Evolutionary conservation across 2,888 invertebrate genomes (phyloP).

Genomic region (Electrophaes corylata): DNA sequence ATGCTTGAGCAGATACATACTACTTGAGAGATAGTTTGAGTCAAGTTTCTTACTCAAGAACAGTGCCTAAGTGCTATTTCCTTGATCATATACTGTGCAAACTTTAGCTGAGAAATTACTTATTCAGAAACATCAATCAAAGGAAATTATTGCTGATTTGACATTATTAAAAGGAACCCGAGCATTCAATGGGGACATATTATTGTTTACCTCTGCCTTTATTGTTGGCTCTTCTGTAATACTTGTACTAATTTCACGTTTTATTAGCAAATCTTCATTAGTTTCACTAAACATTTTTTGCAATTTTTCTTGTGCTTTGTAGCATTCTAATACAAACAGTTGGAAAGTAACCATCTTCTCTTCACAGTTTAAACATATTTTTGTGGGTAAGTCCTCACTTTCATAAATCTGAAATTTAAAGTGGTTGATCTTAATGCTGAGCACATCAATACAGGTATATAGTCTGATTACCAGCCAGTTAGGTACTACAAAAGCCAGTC

Average conservation of each 20-base stretch:
- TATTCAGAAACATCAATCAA: too few species aligned
- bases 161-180: too few species aligned
- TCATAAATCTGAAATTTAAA: constrained; percentile 61
- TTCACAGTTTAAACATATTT: constrained; percentile 74
- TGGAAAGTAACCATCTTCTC: constrained; percentile 77
- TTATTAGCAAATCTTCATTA: constrained; percentile 46
- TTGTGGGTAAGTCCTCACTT: constrained; percentile 69
- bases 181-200: background rate
- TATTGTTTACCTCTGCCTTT: constrained; percentile 64
- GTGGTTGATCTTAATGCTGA: background rate
- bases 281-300: constrained; percentile 55
- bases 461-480: too few species aligned
- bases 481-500: too few species aligned
- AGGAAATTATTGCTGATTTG: too few species aligned
- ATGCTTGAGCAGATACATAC: too few species aligned
- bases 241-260: constrained; percentile 48
- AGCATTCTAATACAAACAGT: constrained; percentile 73
- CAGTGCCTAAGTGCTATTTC: too few species aligned
- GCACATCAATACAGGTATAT: background rate
- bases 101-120: too few species aligned
- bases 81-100: too few species aligned
- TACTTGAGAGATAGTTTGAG: too few species aligned
- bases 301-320: constrained; percentile 67
- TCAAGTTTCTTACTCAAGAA: too few species aligned
- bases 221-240: constrained; percentile 43